Percentiles rank a stretch among this genome's conserved stretches.
phyloP scores from a whole-genome alignment of 37 sponge, comb jelly and placozoan species.

The Mnemiopsis leidyi region DNA sequence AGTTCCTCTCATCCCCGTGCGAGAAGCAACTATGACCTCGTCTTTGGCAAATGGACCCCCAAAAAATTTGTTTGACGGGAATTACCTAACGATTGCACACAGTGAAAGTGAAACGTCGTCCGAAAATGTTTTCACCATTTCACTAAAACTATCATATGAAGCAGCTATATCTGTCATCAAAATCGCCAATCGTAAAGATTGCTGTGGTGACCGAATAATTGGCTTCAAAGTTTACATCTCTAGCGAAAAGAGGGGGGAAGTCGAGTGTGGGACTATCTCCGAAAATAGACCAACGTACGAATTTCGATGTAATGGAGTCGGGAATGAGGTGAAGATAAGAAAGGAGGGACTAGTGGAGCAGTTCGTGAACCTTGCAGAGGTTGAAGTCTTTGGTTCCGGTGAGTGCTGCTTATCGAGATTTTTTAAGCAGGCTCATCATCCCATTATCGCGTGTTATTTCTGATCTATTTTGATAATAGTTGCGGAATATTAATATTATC shows the following conservation, averaged over 20 bases:
- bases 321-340: background rate
- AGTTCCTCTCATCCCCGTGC: too few species aligned
- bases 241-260: background rate
- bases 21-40: too few species aligned
- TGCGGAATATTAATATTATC: too few species aligned
- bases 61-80: background rate
- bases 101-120: background rate
- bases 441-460: too few species aligned
- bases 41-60: too few species aligned
- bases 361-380: background rate
- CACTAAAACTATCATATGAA: background rate
- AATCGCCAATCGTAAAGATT: background rate
- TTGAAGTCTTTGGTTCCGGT: background rate
- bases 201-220: background rate
- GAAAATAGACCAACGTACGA: background rate
- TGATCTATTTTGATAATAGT: too few species aligned
- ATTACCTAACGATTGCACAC: background rate
- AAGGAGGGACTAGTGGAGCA: background rate
- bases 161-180: background rate
- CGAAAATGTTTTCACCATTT: background rate
- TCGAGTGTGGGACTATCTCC: background rate
- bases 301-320: background rate
- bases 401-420: too few species aligned
- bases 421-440: too few species aligned
- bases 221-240: background rate